Evolutionary conservation across 1,140 invertebrate genomes (phyloP).

Genomic region (Nomia melanderi): DNA sequence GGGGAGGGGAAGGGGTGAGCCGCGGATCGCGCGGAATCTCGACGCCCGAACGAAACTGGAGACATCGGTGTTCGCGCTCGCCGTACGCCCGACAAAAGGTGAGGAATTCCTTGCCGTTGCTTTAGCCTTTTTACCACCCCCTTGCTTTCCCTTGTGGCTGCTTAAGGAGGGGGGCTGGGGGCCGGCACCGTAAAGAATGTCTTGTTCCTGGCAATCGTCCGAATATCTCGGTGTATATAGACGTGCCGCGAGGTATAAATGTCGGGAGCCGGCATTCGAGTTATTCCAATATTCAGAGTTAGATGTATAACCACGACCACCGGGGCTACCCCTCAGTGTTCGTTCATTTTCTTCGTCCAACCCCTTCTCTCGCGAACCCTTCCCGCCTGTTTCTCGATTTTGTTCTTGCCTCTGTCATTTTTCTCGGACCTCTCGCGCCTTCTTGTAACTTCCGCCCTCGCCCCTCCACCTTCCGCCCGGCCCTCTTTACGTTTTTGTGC

Average conservation of each 20-base stretch:
- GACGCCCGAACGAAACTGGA: constrained; percentile 55
- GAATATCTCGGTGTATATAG: constrained; percentile 66
- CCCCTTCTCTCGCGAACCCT: background rate
- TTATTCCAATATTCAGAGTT: constrained; percentile 77
- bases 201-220: constrained; percentile 70
- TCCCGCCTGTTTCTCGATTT: background rate
- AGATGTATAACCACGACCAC: constrained; percentile 69
- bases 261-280: constrained; percentile 68
- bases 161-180: constrained; percentile 29
- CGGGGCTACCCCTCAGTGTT: background rate
- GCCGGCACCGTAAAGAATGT: constrained; percentile 69
- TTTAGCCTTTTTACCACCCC: constrained; percentile 44
- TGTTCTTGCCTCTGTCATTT: constrained; percentile 12
- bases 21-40: constrained; percentile 66
- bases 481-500: no score
- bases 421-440: constrained; percentile 12
- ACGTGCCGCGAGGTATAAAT: constrained; percentile 54
- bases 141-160: constrained; percentile 23
- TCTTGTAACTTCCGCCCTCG: background rate
- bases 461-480: background rate
- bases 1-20: constrained; percentile 9
- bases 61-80: constrained; percentile 65
- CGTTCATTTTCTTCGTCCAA: constrained; percentile 3
- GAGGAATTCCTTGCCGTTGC: constrained; percentile 66
- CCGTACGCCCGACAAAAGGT: constrained; percentile 61